phyloP scores from a whole-genome alignment of 2,113 vertebrate genomes.

The Mustela nigripes region DNA sequence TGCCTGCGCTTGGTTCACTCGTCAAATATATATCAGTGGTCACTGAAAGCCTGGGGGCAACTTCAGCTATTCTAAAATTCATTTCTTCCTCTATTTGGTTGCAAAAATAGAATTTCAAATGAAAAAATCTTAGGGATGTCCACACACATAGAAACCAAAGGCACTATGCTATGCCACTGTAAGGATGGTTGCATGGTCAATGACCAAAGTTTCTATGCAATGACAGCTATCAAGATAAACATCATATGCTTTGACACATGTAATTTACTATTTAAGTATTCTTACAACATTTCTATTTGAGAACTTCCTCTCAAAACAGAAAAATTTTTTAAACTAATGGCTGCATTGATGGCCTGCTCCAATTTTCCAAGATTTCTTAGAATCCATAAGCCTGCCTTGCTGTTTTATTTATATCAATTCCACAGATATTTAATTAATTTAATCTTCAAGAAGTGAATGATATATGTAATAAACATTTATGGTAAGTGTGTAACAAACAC shows the following conservation, averaged over 20 bases:
- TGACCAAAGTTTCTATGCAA: slow-evolving; percentile 4
- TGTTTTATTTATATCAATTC: slow-evolving; percentile 27
- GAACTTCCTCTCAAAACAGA: slow-evolving; percentile 48
- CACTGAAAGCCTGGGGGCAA: slow-evolving; percentile 86
- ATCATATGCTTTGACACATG: background rate
- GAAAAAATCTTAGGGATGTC: slow-evolving; percentile 85
- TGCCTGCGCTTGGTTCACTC: slow-evolving; percentile 88
- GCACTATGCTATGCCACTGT: background rate
- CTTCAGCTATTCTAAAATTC: slow-evolving; percentile 87
- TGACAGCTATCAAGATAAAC: background rate
- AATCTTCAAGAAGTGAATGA: slow-evolving; percentile 3
- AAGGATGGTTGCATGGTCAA: background rate
- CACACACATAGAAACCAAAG: slow-evolving; percentile 80
- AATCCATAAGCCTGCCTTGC: background rate
- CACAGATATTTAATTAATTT: background rate
- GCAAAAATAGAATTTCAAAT: slow-evolving; percentile 86
- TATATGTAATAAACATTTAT: background rate
- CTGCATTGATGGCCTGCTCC: background rate
- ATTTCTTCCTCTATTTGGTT: slow-evolving; percentile 89
- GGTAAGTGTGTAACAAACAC: background rate
- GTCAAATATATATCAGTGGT: slow-evolving; percentile 92
- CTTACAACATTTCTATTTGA: slow-evolving; percentile 28
- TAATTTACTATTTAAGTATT: background rate
- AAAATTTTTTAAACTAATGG: background rate
- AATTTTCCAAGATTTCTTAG: slow-evolving; percentile 36